Percentiles rank a stretch among this genome's conserved stretches.
These are phyloP conservation scores for Zelleria hepariella DNA, from an alignment of 2,888 invertebrate species.

Conservation along the genomic window DNA sequence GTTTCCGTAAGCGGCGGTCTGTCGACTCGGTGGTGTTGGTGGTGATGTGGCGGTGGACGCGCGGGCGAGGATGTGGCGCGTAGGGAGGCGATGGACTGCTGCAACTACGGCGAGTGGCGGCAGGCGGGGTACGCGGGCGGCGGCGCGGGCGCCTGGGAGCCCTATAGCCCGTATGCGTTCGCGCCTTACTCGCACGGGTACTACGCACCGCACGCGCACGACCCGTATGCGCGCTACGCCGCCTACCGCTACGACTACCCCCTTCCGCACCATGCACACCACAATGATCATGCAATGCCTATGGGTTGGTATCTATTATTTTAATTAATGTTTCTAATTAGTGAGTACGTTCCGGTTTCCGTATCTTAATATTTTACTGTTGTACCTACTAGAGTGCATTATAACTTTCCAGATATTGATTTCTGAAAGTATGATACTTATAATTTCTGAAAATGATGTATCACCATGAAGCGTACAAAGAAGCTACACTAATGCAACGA, in stretches of 20 bases:
- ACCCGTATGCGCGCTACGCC: constrained; percentile 52
- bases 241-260: constrained; percentile 60
- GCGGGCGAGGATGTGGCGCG: constrained; percentile 43
- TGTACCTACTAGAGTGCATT: too few species aligned
- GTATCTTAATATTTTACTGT: too few species aligned
- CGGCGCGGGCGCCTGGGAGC: constrained; percentile 35
- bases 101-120: constrained; percentile 66
- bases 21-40: constrained; percentile 35
- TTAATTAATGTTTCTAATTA: too few species aligned
- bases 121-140: constrained; percentile 43
- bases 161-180: constrained; percentile 48
- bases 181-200: constrained; percentile 22
- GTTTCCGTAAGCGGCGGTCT: not conserved
- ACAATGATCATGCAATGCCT: constrained; percentile 56
- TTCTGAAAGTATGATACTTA: too few species aligned
- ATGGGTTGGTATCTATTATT: constrained; percentile 44
- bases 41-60: constrained; percentile 17
- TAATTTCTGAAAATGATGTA: too few species aligned
- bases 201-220: constrained; percentile 39
- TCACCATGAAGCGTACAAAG: too few species aligned
- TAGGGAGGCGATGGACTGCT: constrained; percentile 59
- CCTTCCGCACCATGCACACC: constrained; percentile 45
- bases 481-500: too few species aligned
- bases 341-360: too few species aligned
- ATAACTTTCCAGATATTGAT: too few species aligned